phyloP scores from a whole-genome alignment of 2,888 invertebrate species.

The Lepetodrilus schrolli region DNA sequence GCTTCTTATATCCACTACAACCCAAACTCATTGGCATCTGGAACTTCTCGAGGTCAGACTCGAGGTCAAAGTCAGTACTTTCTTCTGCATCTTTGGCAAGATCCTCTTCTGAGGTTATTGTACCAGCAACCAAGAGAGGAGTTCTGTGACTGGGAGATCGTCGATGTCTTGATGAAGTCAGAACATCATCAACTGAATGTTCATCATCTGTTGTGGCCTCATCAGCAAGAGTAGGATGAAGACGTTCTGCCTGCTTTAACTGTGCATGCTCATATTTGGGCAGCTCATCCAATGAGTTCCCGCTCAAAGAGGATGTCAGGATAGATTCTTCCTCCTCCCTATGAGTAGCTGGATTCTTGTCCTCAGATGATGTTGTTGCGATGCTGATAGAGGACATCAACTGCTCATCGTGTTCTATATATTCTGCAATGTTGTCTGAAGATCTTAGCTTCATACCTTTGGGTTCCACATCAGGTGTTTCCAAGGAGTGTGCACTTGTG shows the following conservation, averaged over 20 bases:
- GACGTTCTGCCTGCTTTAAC: neutral
- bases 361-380: too few relatives aligned
- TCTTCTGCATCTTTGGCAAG: slow-evolving; percentile 32
- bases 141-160: too few relatives aligned
- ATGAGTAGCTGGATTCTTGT: too few relatives aligned
- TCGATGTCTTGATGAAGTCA: neutral
- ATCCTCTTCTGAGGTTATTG: too few relatives aligned
- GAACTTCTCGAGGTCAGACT: slow-evolving; percentile 45
- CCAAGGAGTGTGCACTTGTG: too few relatives aligned
- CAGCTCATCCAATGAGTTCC: slow-evolving; percentile 1
- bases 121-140: too few relatives aligned
- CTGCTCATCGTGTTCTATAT: too few relatives aligned
- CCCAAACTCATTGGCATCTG: slow-evolving; percentile 33
- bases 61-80: slow-evolving; percentile 41
- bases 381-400: too few relatives aligned
- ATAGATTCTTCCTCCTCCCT: neutral
- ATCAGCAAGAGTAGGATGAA: slow-evolving; percentile 9
- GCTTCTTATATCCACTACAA: too few relatives aligned
- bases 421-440: too few relatives aligned
- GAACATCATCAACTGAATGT: neutral
- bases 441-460: too few relatives aligned
- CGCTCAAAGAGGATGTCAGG: neutral
- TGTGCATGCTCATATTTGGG: slow-evolving; percentile 22
- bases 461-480: too few relatives aligned
- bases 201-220: slow-evolving; percentile 22